Base-by-base conservation (phyloP, 2,888 invertebrate genomes). In the Biston betularia region DNA sequence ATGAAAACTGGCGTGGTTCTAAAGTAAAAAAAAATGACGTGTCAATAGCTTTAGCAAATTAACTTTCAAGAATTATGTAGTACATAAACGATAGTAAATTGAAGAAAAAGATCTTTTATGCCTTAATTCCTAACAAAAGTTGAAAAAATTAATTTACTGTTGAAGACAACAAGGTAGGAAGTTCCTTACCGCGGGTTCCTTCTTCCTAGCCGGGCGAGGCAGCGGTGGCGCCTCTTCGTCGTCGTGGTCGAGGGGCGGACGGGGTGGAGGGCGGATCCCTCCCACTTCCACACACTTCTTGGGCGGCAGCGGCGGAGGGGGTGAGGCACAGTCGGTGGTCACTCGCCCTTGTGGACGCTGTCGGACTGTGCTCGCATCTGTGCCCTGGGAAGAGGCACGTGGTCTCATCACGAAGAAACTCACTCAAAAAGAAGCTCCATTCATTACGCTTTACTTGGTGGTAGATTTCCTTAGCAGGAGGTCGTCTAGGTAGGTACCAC, bases 281-380 rank as follows among this genome's bases (percentile, higher is more conserved):
- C 70, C 55, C 46, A 79, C 62, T 8, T 89, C 90, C 0, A 70
- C 76, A 0, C 79, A 62, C 75, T 95, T 94, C 84, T 95, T 95
- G 14, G 95, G 94, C 0, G 95, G 94, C 6, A 96, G 95, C 8
- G 97, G 94, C 0, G 97, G 97, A 0, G 97, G 97, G 89, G 96
- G 75, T 89, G 97, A 79, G 7, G 93, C 93, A 24, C 86, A 89
- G 70, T 94, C 94, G 0, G 79, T 57, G 34, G 63, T 75, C 33
- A 63, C 38, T 10, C 84, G 65, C 65, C 64, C 64, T 24, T 65
- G 49, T 35, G 89, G 84, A 24, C 91, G 81, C 72, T 88, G 88
- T 1, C 89, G 80, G 38, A 90, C 76, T 3, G 84, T 79, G 59
- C 87, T 86, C 14, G 82, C 72, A 50, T 92, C 93, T 38, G 88